Conservation (phyloP, 2,113 vertebrate species). For the Nannobrachium achirus region DNA sequence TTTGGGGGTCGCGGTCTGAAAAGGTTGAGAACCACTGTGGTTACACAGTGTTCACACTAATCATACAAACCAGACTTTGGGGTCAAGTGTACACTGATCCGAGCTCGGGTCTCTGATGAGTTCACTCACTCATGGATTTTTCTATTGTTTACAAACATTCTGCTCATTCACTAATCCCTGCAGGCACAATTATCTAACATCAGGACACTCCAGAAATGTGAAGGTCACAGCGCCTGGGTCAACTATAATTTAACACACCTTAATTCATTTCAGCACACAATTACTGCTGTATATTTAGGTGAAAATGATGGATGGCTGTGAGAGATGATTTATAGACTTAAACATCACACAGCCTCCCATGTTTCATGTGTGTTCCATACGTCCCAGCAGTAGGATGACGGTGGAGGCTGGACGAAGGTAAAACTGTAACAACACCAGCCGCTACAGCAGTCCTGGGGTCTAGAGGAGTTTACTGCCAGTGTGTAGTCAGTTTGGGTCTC, state of each 20-base stretch:
- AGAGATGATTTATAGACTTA: background rate
- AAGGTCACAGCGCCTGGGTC: slow-evolving; percentile 15
- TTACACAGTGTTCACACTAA: too few species aligned
- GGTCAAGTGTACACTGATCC: too few species aligned
- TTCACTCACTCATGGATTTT: background rate
- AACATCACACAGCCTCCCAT: background rate
- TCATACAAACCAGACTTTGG: too few species aligned
- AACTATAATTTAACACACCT: slow-evolving; percentile 7
- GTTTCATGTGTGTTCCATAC: background rate
- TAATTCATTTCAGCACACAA: background rate
- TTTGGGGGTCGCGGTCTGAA: too few species aligned
- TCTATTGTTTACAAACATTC: slow-evolving; percentile 44
- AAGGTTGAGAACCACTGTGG: too few species aligned
- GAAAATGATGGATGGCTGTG: background rate
- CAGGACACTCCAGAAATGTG: background rate
- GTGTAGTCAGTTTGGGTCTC: background rate
- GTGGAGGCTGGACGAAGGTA: background rate
- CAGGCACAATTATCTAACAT: slow-evolving; percentile 6
- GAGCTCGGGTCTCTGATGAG: background rate
- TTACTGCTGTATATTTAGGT: background rate
- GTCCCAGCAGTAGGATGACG: background rate
- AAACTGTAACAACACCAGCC: slow-evolving; percentile 3
- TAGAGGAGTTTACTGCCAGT: slow-evolving; percentile 1
- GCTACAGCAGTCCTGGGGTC: slow-evolving; percentile 1
- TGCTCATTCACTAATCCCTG: slow-evolving; percentile 23